Base-by-base conservation (phyloP, 2,797 vertebrate genomes). In the Labroides dimidiatus region DNA sequence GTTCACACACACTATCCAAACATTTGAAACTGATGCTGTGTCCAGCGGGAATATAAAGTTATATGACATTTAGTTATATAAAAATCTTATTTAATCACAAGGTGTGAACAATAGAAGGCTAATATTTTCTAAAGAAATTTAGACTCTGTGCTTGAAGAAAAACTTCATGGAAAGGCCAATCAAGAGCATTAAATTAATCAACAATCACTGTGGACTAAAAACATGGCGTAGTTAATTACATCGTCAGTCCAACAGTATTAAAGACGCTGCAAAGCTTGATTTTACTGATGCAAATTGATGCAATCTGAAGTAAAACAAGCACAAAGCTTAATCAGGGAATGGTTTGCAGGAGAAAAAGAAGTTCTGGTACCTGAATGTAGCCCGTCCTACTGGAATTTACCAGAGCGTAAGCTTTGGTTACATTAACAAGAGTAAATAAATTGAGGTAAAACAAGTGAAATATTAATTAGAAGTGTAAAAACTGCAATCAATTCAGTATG, bases 261-360 rank as follows among this genome's bases (percentile, higher is more conserved):
- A 61, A 57, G 48, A 37, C 1, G 4, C 27, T 24, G 58, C 14
- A 42, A 44, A 39, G 58, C 4, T 51, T 71, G 41, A 69, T 73
- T 60, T 79, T 30, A 65, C 27, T 20, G 49, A 76, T 64, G 63
- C 64, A 49, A 69, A 78, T 58, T 63, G 33, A 70, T 55, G 61
- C 55, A 55, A 36, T 52, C 41, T 64, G 15, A 73, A 73, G 30
- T 33, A 33, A 33, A 33, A 33, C 30, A 33, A 33, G 19, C 49
- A 54, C 51, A 49, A 52, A 48, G 43, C 24, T 70, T 60, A 64
- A 71, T 71, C 52, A 69, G 7, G 27, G 56, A 33, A 33, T 1
- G 4, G 65, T 64, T 70, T 23, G 42, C 13, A 11, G 4, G 12
- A 20, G 10, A 39, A 42, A 37, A 45, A 1, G 17, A 16, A 73